phyloP scores from a whole-genome alignment of 2,888 invertebrate species.

The Scrobipalpa costella region DNA sequence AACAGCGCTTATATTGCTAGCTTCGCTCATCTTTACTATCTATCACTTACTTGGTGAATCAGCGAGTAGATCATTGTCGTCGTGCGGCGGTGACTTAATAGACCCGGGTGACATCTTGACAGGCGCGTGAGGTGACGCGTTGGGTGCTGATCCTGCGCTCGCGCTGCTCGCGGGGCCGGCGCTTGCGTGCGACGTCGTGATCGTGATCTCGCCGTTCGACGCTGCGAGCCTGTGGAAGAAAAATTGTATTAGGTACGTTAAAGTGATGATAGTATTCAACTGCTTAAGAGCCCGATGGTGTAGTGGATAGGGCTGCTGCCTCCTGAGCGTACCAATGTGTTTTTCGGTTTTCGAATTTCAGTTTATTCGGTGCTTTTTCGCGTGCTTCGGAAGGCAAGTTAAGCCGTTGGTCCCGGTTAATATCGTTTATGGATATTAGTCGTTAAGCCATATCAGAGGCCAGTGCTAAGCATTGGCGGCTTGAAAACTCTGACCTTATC shows the following conservation, averaged over 20 bases:
- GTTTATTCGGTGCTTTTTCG: no score
- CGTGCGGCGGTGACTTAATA: conserved; percentile 83
- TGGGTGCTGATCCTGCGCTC: conserved; percentile 69
- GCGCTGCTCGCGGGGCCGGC: conserved; percentile 74
- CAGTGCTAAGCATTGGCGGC: no score
- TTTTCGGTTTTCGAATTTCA: no score
- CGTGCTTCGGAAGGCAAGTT: no score
- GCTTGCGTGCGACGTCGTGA: conserved; percentile 86
- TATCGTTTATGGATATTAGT: no score
- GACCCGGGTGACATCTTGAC: conserved; percentile 85
- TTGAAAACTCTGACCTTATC: no score
- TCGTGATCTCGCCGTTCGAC: conserved; percentile 91
- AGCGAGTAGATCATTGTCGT: conserved; percentile 87
- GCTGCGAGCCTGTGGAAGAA: conserved; percentile 82
- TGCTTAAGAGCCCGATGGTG: no score
- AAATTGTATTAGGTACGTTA: neutral
- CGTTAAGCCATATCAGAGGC: no score
- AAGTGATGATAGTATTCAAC: no score
- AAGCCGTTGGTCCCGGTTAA: no score
- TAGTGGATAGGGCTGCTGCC: no score
- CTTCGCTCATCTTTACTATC: neutral
- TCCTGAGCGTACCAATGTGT: no score
- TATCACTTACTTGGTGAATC: conserved; percentile 93
- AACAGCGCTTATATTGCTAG: neutral
- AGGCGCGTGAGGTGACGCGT: conserved; percentile 75